Conservation (phyloP, 2,797 vertebrate species). For the Basileuterus tristriatus region DNA sequence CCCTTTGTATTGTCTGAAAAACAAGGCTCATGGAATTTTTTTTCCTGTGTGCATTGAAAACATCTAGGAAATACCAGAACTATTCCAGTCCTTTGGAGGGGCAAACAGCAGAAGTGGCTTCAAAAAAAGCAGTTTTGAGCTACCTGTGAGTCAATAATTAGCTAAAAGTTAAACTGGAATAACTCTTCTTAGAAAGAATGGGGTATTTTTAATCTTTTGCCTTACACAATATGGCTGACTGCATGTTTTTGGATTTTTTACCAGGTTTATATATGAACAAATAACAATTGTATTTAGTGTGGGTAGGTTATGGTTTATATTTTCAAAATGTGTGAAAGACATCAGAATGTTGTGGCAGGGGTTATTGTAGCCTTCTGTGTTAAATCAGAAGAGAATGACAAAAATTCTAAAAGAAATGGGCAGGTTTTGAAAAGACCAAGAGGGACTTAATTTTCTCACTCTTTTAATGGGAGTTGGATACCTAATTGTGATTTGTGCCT, state of each 20-base stretch:
- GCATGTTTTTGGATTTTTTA: rapidly evolving
- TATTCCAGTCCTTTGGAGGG: neutral
- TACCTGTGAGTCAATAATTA: neutral
- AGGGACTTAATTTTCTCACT: neutral
- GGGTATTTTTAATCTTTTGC: neutral
- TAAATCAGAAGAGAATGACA: neutral
- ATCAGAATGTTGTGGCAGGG: neutral
- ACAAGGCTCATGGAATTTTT: neutral
- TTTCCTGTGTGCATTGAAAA: neutral
- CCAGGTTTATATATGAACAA: neutral
- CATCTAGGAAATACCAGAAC: neutral
- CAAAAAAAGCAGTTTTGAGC: neutral
- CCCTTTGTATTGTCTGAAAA: neutral
- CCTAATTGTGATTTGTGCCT: neutral
- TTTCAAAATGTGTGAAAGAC: neutral
- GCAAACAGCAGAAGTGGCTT: neutral
- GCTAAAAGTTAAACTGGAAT: neutral
- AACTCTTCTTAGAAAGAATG: neutral
- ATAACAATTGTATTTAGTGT: neutral
- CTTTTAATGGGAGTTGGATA: neutral
- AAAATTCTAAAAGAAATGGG: neutral
- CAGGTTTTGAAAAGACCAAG: neutral
- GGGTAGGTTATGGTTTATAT: rapidly evolving
- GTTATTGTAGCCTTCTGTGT: neutral
- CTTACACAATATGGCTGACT: rapidly evolving